Conservation (phyloP, 2,113 vertebrate genomes). For the Pleuronectes platessa region DNA sequence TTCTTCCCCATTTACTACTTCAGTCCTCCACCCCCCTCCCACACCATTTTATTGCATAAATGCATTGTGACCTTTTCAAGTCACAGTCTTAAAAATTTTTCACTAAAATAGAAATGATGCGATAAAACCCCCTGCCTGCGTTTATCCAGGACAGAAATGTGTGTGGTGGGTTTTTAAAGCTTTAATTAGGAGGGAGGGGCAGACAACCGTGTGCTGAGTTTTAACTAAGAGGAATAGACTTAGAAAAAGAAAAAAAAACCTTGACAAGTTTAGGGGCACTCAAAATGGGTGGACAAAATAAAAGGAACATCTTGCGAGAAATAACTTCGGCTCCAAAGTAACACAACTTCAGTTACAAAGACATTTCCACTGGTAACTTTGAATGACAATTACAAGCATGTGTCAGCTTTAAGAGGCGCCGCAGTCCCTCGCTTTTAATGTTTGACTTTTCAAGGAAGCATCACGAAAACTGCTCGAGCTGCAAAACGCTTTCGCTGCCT, state of each 20-base stretch:
- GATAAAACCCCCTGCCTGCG: conserved; percentile 52
- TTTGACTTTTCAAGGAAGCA: conserved; percentile 43
- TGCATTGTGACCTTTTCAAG: conserved; percentile 69
- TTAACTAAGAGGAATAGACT: conserved; percentile 6
- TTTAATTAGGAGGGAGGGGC: conserved; percentile 51
- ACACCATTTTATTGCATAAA: conserved; percentile 66
- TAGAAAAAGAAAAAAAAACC: not conserved
- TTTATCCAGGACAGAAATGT: conserved; percentile 47
- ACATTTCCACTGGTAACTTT: conserved; percentile 15
- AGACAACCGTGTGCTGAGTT: conserved; percentile 20
- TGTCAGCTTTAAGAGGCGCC: conserved; percentile 48
- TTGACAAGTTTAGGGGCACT: not conserved
- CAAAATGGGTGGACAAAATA: conserved; percentile 19
- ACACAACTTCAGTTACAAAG: conserved; percentile 40
- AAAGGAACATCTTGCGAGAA: not conserved
- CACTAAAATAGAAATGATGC: conserved; percentile 66
- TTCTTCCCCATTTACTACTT: conserved; percentile 46
- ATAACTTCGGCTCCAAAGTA: conserved; percentile 17
- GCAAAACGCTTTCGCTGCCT: conserved; percentile 37
- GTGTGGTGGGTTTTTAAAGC: conserved; percentile 38
- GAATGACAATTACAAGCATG: conserved; percentile 52
- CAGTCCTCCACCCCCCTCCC: conserved; percentile 29
- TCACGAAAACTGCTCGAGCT: conserved; percentile 47
- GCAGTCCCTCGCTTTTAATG: conserved; percentile 48
- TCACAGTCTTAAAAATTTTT: conserved; percentile 70